Evolutionary conservation across 2,888 invertebrate species (phyloP).

Genomic region (Eupithecia centaureata): DNA sequence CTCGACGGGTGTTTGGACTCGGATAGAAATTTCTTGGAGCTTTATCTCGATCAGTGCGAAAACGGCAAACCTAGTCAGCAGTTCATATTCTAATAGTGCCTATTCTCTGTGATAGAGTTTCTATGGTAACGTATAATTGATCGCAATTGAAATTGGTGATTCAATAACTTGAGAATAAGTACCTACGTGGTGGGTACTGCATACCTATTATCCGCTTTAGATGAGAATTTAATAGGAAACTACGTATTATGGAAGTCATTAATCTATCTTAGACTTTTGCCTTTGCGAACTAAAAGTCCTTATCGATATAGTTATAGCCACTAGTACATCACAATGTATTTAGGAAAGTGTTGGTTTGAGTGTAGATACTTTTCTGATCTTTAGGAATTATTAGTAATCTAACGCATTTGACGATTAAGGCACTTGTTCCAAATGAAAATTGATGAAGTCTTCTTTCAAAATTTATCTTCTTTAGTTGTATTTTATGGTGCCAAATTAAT

Average conservation of each 20-base stretch:
- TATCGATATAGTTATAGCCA: not conserved
- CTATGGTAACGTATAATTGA: slow-evolving; percentile 11
- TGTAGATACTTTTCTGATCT: not conserved
- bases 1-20: slow-evolving; percentile 92
- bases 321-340: slow-evolving; percentile 5
- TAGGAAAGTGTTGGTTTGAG: not conserved
- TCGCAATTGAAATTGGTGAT: slow-evolving; percentile 16
- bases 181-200: not conserved
- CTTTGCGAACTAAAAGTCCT: not conserved
- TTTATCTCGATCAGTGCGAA: slow-evolving; percentile 71
- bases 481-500: slow-evolving; percentile 2
- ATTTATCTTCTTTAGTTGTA: not conserved
- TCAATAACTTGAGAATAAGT: not conserved
- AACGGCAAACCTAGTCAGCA: slow-evolving; percentile 71
- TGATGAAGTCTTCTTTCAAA: too few relatives aligned
- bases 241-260: not conserved
- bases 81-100: slow-evolving; percentile 63
- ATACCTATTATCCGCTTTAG: not conserved
- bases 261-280: not conserved
- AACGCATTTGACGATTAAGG: slow-evolving; percentile 1
- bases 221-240: not conserved
- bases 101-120: slow-evolving; percentile 42
- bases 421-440: slow-evolving; percentile 4
- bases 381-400: not conserved
- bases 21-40: slow-evolving; percentile 55